phyloP scores from a whole-genome alignment of 2,797 vertebrate species.

The Argentina silus region DNA sequence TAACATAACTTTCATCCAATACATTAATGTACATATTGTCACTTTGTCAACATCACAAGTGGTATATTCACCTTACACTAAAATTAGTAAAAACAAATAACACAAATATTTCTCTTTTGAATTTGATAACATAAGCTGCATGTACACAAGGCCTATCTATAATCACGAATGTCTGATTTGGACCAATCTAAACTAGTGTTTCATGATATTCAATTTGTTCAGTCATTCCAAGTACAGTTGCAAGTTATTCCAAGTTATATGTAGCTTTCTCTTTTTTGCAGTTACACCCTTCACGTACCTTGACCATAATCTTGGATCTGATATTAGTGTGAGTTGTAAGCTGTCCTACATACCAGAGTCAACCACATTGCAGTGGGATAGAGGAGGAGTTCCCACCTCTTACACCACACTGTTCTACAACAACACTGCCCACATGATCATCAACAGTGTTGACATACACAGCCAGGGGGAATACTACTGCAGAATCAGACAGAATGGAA shows the following conservation, averaged over 20 bases:
- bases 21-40: neutral
- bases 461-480: conserved; percentile 25
- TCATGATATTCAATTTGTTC: neutral
- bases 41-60: neutral
- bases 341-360: conserved; percentile 14
- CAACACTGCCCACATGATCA: conserved; percentile 20
- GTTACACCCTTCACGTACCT: neutral
- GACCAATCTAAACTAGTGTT: neutral
- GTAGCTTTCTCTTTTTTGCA: neutral
- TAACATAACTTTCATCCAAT: neutral
- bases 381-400: neutral
- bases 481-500: conserved; percentile 7
- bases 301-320: neutral
- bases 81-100: no score
- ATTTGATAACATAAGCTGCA: neutral
- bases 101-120: no score
- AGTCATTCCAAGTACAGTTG: neutral
- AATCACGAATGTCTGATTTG: neutral
- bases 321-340: conserved; percentile 12
- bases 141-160: neutral
- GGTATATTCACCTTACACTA: neutral
- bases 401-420: conserved; percentile 24
- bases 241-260: no score
- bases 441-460: conserved; percentile 16
- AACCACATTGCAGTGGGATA: conserved; percentile 27